phyloP scores from a whole-genome alignment of 2,888 invertebrate genomes.

The Mycalesis mineus region DNA sequence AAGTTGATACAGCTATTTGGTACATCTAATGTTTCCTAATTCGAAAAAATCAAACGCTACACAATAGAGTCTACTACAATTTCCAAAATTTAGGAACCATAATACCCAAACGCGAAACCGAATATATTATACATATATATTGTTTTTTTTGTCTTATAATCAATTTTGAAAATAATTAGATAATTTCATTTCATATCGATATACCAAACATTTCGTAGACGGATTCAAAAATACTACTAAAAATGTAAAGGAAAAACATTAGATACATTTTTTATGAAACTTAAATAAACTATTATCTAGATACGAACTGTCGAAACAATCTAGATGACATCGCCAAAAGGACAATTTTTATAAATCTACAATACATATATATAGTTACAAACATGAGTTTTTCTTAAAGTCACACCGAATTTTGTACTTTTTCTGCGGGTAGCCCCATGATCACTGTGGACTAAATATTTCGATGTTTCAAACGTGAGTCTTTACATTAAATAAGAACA shows the following conservation, averaged over 20 bases:
- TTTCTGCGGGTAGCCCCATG: constrained; percentile 68
- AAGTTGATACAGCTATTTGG: constrained; percentile 77
- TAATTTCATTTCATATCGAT: constrained; percentile 62
- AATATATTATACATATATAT: constrained; percentile 67
- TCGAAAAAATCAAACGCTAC: constrained; percentile 74
- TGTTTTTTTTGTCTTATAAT: constrained; percentile 58
- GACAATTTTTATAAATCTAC: constrained; percentile 50
- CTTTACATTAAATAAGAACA: constrained; percentile 68
- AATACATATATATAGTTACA: constrained; percentile 67
- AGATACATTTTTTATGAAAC: constrained; percentile 60
- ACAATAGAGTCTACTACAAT: constrained; percentile 78
- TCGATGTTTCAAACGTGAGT: constrained; percentile 75
- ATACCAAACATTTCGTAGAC: constrained; percentile 74
- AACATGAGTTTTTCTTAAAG: constrained; percentile 60
- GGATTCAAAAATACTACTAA: constrained; percentile 71
- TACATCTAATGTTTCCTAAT: constrained; percentile 73
- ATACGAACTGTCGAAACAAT: constrained; percentile 63
- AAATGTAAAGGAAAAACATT: constrained; percentile 63
- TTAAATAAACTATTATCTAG: constrained; percentile 68
- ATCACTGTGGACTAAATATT: constrained; percentile 75
- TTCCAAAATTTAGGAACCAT: constrained; percentile 79
- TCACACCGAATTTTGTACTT: constrained; percentile 78
- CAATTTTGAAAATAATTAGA: constrained; percentile 76
- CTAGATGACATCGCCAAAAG: constrained; percentile 61
- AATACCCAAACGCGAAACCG: constrained; percentile 77